A percentile compares a stretch with the other conserved stretches of the same genome.
Evolutionary conservation across 2,888 invertebrate genomes (phyloP).

Genomic region (Macropis europaea): DNA sequence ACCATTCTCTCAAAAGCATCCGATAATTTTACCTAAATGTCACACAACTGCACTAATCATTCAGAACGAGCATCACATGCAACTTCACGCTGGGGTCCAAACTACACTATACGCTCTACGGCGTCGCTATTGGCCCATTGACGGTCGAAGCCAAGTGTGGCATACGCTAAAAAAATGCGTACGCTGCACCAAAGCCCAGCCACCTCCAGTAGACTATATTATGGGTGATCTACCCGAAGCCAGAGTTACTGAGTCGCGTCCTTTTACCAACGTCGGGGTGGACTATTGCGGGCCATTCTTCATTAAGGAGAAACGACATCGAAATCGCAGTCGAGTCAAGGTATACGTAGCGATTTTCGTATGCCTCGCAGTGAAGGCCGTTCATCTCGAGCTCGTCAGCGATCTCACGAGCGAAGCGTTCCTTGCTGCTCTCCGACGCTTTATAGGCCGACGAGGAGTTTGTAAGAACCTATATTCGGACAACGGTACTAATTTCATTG

Average conservation of each 20-base stretch:
- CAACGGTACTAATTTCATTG: constrained; percentile 14
- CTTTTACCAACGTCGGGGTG: too few relatives aligned
- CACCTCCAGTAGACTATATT: background rate
- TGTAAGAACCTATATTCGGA: background rate
- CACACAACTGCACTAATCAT: background rate
- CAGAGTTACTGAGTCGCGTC: background rate
- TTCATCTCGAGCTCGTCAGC: constrained; percentile 11
- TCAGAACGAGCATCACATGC: background rate
- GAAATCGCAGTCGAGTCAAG: background rate
- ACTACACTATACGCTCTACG: background rate
- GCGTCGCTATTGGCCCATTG: background rate
- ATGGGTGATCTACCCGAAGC: constrained; percentile 13
- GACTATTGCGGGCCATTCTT: too few relatives aligned
- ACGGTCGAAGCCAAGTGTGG: background rate
- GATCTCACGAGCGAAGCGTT: constrained; percentile 10
- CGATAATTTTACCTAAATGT: background rate
- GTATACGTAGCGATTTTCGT: constrained; percentile 5
- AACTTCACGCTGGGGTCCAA: constrained; percentile 4
- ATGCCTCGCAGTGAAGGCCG: constrained; percentile 7
- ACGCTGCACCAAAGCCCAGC: background rate
- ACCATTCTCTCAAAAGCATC: constrained; percentile 6
- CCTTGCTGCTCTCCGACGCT: background rate
- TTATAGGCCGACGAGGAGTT: background rate
- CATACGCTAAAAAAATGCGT: background rate
- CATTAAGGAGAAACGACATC: background rate